A percentile compares a stretch with the other conserved stretches of the same genome.
Conservation (phyloP, 2,797 vertebrate genomes). For the Sebastolobus altivelis region DNA sequence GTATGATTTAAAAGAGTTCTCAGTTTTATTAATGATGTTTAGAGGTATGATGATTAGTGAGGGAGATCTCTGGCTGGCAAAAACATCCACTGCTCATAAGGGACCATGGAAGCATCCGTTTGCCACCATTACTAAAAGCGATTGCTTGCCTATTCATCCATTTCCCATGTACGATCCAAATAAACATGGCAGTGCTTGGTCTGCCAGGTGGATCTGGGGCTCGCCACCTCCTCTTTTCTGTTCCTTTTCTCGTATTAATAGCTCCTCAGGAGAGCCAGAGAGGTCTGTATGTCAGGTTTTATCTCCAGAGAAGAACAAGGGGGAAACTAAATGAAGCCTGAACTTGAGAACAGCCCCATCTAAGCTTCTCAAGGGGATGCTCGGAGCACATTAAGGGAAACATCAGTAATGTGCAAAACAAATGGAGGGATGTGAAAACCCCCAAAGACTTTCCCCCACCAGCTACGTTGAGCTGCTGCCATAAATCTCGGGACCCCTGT, state of each 20-base stretch:
- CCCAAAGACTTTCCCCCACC: slow-evolving; percentile 76
- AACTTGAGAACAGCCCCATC: slow-evolving; percentile 85
- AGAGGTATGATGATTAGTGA: slow-evolving; percentile 54
- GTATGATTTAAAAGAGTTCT: slow-evolving; percentile 23
- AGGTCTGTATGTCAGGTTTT: slow-evolving; percentile 81
- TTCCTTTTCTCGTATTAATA: slow-evolving; percentile 82
- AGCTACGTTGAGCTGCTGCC: slow-evolving; percentile 75
- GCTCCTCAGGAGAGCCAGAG: slow-evolving; percentile 83
- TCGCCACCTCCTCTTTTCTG: slow-evolving; percentile 66
- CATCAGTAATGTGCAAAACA: slow-evolving; percentile 89
- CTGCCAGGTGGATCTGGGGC: slow-evolving; percentile 75
- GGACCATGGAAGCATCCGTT: slow-evolving; percentile 56
- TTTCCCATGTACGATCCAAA: slow-evolving; percentile 75
- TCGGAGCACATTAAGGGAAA: slow-evolving; percentile 86
- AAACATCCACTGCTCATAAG: slow-evolving; percentile 52
- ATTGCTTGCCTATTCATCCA: slow-evolving; percentile 68
- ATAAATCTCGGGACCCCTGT: slow-evolving; percentile 86
- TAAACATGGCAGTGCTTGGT: slow-evolving; percentile 75
- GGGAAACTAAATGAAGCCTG: slow-evolving; percentile 86
- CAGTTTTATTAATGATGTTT: slow-evolving; percentile 62
- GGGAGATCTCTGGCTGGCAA: slow-evolving; percentile 36
- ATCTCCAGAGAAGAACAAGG: slow-evolving; percentile 83
- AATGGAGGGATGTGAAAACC: slow-evolving; percentile 83
- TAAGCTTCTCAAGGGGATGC: slow-evolving; percentile 82
- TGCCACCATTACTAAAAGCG: slow-evolving; percentile 57